Conservation (phyloP, 2,113 vertebrate species). For the Pterocles burchelli region DNA sequence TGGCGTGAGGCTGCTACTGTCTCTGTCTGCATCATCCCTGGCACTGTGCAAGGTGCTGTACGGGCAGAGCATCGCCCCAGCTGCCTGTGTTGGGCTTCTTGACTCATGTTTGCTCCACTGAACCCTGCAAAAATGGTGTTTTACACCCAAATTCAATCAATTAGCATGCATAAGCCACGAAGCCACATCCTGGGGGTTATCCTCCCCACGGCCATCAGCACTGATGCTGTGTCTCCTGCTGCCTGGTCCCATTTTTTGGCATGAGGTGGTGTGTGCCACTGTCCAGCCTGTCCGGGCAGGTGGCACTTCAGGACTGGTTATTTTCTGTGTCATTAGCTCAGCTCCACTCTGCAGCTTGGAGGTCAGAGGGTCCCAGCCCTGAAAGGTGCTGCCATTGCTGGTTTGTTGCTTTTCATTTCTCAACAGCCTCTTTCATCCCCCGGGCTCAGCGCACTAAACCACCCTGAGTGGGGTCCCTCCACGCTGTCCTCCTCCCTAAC, state of each 20-base stretch:
- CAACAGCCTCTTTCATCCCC: not conserved
- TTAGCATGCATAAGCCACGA: fast-evolving
- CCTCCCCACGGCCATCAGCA: fast-evolving
- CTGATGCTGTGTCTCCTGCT: fast-evolving
- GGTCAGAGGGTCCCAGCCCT: not conserved
- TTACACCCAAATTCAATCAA: not conserved
- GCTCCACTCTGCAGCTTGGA: not conserved
- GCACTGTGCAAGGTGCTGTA: fast-evolving
- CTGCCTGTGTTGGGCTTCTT: not conserved
- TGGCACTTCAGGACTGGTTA: not conserved
- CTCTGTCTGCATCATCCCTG: not conserved
- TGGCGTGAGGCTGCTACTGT: fast-evolving
- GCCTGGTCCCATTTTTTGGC: not conserved
- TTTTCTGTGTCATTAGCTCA: not conserved
- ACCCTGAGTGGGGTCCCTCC: not conserved
- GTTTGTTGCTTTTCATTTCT: not conserved
- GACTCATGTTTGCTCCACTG: not conserved
- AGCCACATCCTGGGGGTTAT: not conserved
- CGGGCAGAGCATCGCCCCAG: not conserved
- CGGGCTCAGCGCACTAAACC: fast-evolving
- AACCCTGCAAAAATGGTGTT: not conserved
- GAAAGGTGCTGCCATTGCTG: not conserved
- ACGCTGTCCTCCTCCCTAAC: not conserved
- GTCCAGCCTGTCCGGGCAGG: not conserved
- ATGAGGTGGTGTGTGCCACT: fast-evolving